Evolutionary conservation across 2,888 invertebrate genomes (phyloP).

Genomic region (Pandemis heparana): DNA sequence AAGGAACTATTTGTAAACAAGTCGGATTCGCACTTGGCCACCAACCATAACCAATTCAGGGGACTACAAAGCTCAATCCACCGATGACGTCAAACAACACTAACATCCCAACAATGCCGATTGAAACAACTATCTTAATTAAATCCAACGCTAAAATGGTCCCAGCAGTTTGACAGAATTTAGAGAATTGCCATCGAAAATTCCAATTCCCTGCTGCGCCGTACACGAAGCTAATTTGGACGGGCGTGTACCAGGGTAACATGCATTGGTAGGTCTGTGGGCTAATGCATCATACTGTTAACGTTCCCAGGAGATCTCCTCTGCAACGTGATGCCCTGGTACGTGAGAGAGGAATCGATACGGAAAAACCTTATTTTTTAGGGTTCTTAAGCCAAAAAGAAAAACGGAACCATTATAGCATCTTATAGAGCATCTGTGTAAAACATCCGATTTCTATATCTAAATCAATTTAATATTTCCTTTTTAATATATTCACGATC

Average conservation of each 20-base stretch:
- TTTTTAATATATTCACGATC: too few species aligned
- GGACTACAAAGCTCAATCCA: not conserved
- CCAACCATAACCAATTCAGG: too few species aligned
- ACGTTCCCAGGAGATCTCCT: constrained; percentile 51
- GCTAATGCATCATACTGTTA: constrained; percentile 58
- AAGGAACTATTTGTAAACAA: too few species aligned
- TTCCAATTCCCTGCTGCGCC: constrained; percentile 28
- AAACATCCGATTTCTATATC: too few species aligned
- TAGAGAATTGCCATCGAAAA: constrained; percentile 34
- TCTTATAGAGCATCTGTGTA: not conserved
- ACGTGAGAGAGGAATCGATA: not conserved
- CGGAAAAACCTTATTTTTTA: not conserved
- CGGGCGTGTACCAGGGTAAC: constrained; percentile 49
- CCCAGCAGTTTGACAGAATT: constrained; percentile 33
- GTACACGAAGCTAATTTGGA: constrained; percentile 57
- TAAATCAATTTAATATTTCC: too few species aligned
- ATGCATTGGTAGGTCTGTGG: constrained; percentile 45
- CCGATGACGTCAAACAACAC: not conserved
- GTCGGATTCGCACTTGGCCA: too few species aligned
- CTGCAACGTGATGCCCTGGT: constrained; percentile 33
- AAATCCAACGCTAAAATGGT: constrained; percentile 20
- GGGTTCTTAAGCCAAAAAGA: not conserved
- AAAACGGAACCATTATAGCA: not conserved
- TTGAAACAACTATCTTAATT: constrained; percentile 31
- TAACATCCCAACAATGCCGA: constrained; percentile 3